Conservation (phyloP, 2,888 invertebrate genomes). For the Syrphus vitripennis region DNA sequence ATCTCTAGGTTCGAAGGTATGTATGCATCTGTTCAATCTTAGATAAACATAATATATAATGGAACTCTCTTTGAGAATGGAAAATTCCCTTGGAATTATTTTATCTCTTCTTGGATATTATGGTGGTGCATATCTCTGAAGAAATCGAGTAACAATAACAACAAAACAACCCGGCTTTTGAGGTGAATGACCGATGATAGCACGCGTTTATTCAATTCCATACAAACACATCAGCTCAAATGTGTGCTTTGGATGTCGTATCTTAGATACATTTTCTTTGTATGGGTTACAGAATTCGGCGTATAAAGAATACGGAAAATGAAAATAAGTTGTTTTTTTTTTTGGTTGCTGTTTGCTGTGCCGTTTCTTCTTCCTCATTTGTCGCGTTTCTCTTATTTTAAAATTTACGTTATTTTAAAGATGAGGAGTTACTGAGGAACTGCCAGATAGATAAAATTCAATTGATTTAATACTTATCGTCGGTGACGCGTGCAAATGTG, state of each 20-base stretch:
- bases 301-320: constrained; percentile 58
- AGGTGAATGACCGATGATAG: constrained; percentile 72
- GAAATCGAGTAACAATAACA: constrained; percentile 60
- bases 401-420: constrained; percentile 21
- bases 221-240: constrained; percentile 27
- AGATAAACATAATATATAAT: neutral
- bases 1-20: no score
- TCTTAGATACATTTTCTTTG: neutral
- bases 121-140: constrained; percentile 17
- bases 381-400: constrained; percentile 48
- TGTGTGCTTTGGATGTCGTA: neutral
- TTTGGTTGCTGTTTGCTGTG: constrained; percentile 23
- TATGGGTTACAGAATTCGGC: constrained; percentile 48
- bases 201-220: constrained; percentile 67
- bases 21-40: neutral
- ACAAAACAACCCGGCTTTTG: constrained; percentile 72
- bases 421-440: constrained; percentile 1
- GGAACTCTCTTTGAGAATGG: constrained; percentile 11
- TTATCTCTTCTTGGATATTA: constrained; percentile 8
- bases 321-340: constrained; percentile 40
- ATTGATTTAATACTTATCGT: neutral
- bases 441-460: constrained; percentile 17
- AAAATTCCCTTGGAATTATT: constrained; percentile 5
- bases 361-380: constrained; percentile 42
- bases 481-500: no score